phyloP scores from a whole-genome alignment of 2,888 invertebrate species.

The Lumbricus terrestris region DNA sequence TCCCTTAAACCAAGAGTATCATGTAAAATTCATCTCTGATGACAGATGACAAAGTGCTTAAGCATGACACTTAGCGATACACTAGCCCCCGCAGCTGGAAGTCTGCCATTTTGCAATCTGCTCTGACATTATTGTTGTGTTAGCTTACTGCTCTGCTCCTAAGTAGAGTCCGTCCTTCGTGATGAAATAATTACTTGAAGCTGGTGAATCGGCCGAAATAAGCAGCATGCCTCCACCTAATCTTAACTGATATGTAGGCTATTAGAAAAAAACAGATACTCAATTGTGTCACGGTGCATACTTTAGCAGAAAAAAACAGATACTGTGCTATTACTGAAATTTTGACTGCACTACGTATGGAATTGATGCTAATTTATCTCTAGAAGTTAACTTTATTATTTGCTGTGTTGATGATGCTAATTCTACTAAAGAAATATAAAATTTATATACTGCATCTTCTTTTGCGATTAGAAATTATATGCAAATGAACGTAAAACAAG shows the following conservation, averaged over 20 bases:
- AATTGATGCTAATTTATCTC: not conserved
- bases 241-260: not conserved
- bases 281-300: not conserved
- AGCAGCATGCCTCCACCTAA: not conserved
- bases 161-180: not conserved
- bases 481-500: not conserved
- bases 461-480: not conserved
- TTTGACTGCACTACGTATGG: not conserved
- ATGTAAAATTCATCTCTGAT: not conserved
- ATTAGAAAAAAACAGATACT: not conserved
- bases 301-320: not conserved
- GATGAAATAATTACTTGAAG: not conserved
- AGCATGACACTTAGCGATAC: not conserved
- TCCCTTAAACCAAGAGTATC: slow-evolving; percentile 3
- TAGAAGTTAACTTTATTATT: not conserved
- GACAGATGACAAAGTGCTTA: not conserved
- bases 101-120: not conserved
- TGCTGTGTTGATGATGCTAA: not conserved
- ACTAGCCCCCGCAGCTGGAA: not conserved
- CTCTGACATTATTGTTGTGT: not conserved
- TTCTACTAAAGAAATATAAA: not conserved
- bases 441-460: not conserved
- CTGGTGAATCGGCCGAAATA: not conserved
- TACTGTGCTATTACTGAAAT: not conserved
- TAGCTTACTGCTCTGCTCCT: not conserved